Evolutionary conservation across 2,797 vertebrate genomes (phyloP).

Genomic region (Myoxocephalus aenaeus): DNA sequence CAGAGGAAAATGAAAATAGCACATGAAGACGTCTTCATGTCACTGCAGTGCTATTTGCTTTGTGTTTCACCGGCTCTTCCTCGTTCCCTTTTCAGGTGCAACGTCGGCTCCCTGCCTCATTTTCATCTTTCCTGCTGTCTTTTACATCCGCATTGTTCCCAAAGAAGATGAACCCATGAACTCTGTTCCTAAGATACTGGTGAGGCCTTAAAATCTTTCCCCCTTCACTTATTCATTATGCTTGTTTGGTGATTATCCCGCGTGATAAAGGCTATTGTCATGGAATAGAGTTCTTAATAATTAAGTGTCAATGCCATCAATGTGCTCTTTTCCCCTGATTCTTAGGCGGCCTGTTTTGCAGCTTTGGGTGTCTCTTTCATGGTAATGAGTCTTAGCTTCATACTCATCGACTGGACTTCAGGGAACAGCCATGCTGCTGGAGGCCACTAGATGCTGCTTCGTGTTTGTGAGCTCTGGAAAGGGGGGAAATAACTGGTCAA

Average conservation of each 20-base stretch:
- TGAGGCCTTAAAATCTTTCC: conserved; percentile 69
- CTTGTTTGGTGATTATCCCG: background rate
- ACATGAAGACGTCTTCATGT: no score
- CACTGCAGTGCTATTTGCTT: background rate
- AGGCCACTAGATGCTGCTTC: conserved; percentile 87
- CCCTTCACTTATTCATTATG: background rate
- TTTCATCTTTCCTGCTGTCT: conserved; percentile 98
- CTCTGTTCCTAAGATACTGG: conserved; percentile 93
- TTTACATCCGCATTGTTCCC: conserved; percentile 97
- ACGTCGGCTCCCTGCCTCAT: conserved; percentile 98
- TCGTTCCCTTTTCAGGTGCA: conserved; percentile 85
- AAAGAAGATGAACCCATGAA: conserved; percentile 92
- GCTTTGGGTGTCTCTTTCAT: conserved; percentile 93
- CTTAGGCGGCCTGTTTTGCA: conserved; percentile 92
- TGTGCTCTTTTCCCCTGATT: conserved; percentile 9
- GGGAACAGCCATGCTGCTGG: conserved; percentile 84
- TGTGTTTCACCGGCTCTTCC: background rate
- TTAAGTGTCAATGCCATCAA: background rate
- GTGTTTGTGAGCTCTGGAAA: conserved; percentile 12
- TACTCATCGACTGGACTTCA: conserved; percentile 93
- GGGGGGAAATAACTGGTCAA: conserved; percentile 10
- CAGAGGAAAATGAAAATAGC: conserved; percentile 1
- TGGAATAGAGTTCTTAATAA: background rate
- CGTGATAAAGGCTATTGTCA: background rate
- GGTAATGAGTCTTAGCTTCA: conserved; percentile 98